Evolutionary conservation across 2,113 vertebrate species (phyloP).

Genomic region (Cyprinodon tularosa): DNA sequence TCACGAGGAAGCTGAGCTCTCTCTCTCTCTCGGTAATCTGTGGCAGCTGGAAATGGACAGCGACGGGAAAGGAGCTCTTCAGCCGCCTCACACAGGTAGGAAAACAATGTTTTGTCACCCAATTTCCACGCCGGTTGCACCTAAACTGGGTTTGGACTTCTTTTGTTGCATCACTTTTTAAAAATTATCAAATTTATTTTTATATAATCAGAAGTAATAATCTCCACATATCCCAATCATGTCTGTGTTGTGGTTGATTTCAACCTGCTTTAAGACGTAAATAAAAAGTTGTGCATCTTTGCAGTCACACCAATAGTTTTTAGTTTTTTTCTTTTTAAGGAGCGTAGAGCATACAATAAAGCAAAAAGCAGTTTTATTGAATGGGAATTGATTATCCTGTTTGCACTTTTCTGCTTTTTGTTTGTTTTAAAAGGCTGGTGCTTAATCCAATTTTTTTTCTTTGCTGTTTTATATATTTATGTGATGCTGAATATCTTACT

Average conservation of each 20-base stretch:
- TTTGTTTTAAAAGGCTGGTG: background rate
- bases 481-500: background rate
- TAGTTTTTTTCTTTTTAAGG: too few relatives aligned
- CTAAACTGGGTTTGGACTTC: background rate
- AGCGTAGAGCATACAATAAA: too few relatives aligned
- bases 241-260: too few relatives aligned
- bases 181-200: background rate
- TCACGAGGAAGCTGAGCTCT: constrained; percentile 41
- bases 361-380: too few relatives aligned
- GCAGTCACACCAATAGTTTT: too few relatives aligned
- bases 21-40: constrained; percentile 45
- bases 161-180: background rate
- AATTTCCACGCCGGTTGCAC: background rate
- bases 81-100: constrained; percentile 53
- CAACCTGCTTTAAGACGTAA: too few relatives aligned
- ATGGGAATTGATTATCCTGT: background rate
- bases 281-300: too few relatives aligned
- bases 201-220: too few relatives aligned
- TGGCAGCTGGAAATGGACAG: constrained; percentile 63
- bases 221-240: too few relatives aligned
- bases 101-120: background rate
- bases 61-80: constrained; percentile 26
- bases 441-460: background rate
- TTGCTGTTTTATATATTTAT: background rate
- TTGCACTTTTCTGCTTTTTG: background rate